Evolutionary conservation across 2,797 vertebrate genomes (phyloP), one percentile per base, ranked within the genome.

Genomic region (Ambastaia sidthimunki): DNA sequence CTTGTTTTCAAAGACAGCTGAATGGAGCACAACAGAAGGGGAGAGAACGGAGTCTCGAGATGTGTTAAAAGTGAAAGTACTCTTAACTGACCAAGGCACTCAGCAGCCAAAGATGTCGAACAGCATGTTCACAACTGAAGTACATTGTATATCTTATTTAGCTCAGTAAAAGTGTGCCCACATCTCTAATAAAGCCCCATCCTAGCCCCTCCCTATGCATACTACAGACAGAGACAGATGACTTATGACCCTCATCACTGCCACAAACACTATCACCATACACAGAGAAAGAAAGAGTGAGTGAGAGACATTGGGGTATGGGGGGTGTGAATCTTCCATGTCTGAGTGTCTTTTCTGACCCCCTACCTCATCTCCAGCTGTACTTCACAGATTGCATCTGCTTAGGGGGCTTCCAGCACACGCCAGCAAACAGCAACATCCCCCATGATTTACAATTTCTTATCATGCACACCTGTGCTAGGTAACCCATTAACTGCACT

Each of bases 391-490:
- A 84, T 71, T 74, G 57, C 76, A 82, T 82, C 76, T 76, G 76
- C 72, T 79, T 71, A 79, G 72, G 72, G 71, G 82, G 52, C 59
- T 80, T 70, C 65, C 28, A 71, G 50, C 57, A 81, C 72, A 62
- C 63, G 18, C 63, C 76, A 37, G 48, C 62, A 70, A 55, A 63
- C 34, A 21, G 18, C 37, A 50, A 67, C 74, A 47, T 65, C 59
- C 55, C 62, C 41, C 65, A 72, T 86, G 82, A 86, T 86, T 86
- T 80, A 85, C 80, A 68, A 76, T 77, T 67, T 62, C 71, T 62
- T 80, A 70, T 76, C 73, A 67, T 75, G 65, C 54, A 82, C 85
- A 85, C 85, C 85, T 87, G 80, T 37, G 34, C 82, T 62, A 85
- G 79, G 79, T 84, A 74, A 74, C 82, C 59, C 82, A 80, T 85